Evolutionary conservation across 2,888 invertebrate genomes (phyloP).

Genomic region (Thyatira batis): DNA sequence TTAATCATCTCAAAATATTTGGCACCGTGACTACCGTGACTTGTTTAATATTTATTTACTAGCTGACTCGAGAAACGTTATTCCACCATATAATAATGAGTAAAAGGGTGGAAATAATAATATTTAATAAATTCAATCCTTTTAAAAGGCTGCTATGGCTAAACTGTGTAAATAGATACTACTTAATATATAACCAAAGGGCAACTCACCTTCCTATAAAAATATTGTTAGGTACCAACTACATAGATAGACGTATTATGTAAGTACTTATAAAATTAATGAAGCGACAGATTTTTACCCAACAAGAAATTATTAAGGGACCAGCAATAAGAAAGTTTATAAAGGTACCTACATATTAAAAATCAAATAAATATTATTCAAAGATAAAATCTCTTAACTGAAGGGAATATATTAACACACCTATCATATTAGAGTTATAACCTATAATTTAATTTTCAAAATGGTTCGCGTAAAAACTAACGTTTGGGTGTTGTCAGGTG

Average conservation of each 20-base stretch:
- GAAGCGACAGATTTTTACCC: neutral
- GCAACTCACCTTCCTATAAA: neutral
- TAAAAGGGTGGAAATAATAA: too few relatives aligned
- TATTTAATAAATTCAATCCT: too few relatives aligned
- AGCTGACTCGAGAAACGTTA: too few relatives aligned
- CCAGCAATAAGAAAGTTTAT: conserved; percentile 30
- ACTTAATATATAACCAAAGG: too few relatives aligned
- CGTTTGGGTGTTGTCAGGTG: conserved; percentile 71
- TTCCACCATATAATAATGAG: too few relatives aligned
- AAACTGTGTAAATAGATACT: too few relatives aligned
- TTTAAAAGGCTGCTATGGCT: too few relatives aligned
- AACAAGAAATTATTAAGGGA: conserved; percentile 34
- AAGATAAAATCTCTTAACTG: conserved; percentile 70
- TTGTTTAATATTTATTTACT: neutral
- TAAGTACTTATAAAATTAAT: neutral
- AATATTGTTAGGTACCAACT: neutral
- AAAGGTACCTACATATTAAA: too few relatives aligned
- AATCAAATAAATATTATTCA: conserved; percentile 55
- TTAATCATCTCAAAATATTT: neutral
- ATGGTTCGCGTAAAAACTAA: conserved; percentile 67
- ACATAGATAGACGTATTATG: neutral
- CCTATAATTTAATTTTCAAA: conserved; percentile 81
- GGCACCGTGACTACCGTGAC: neutral
- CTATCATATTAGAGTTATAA: conserved; percentile 81
- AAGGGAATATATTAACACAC: conserved; percentile 73